Conservation (phyloP, 2,113 vertebrate genomes). For the Cyprinodon variegatus region DNA sequence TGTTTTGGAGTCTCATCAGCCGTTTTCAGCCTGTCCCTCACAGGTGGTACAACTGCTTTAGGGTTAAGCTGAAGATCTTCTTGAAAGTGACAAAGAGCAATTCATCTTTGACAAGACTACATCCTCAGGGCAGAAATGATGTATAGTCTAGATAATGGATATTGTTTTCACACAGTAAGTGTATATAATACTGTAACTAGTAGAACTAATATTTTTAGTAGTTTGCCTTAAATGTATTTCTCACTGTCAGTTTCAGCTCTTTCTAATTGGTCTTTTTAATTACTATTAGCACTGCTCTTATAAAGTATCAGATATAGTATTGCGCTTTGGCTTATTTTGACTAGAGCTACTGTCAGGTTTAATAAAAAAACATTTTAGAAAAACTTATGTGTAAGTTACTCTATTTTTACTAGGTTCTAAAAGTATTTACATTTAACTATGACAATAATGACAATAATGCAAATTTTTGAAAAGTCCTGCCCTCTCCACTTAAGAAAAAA, state of each 20-base stretch:
- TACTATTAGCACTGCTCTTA: neutral
- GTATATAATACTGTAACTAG: neutral
- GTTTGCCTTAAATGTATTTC: neutral
- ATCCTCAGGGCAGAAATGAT: conserved; percentile 2
- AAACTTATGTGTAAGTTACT: too few species aligned
- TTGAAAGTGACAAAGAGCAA: conserved; percentile 5
- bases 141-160: conserved; percentile 5
- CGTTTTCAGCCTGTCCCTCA: conserved; percentile 9
- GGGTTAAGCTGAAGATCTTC: conserved; percentile 14
- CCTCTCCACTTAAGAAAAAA: too few species aligned
- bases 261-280: neutral
- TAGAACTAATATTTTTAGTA: neutral
- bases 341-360: neutral
- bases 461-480: too few species aligned
- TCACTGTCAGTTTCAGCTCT: neutral
- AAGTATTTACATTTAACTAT: too few species aligned
- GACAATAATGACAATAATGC: too few species aligned
- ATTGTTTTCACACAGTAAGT: conserved; percentile 13
- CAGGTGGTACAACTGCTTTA: conserved; percentile 24
- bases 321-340: neutral
- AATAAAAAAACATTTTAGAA: neutral
- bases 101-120: conserved; percentile 4
- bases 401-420: too few species aligned
- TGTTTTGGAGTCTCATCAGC: conserved; percentile 24
- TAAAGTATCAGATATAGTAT: neutral